phyloP scores from a whole-genome alignment of 2,113 vertebrate genomes.

The Phyllostomus discolor region DNA sequence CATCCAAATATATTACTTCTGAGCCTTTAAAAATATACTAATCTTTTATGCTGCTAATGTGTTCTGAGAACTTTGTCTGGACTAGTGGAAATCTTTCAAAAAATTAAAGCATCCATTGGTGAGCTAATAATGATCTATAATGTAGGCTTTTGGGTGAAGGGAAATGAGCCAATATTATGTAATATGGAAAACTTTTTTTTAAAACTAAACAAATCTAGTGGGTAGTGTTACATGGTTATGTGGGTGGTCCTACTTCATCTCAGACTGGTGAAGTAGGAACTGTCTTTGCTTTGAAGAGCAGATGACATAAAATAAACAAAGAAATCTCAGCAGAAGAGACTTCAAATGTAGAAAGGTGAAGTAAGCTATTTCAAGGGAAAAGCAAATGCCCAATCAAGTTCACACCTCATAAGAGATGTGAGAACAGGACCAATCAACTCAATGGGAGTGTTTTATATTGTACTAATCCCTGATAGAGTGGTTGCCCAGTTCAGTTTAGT shows the following conservation, averaged over 20 bases:
- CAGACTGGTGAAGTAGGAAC: not conserved
- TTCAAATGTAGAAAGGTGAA: not conserved
- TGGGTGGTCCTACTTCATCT: not conserved
- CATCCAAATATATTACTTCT: not conserved
- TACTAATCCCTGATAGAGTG: not conserved
- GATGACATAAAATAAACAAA: constrained; percentile 7
- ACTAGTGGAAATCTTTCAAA: not conserved
- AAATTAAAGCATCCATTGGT: not conserved
- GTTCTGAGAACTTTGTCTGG: not conserved
- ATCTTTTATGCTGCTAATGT: not conserved
- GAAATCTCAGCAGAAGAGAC: not conserved
- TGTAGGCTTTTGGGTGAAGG: not conserved
- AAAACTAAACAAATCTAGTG: not conserved
- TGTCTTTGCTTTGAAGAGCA: constrained; percentile 20
- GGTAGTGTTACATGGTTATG: not conserved
- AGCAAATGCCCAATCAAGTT: not conserved
- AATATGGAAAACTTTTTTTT: not conserved
- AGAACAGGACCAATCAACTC: not conserved
- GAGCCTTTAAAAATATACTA: not conserved
- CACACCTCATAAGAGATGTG: not conserved
- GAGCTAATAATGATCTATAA: not conserved
- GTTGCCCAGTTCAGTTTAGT: not conserved
- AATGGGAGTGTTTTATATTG: not conserved
- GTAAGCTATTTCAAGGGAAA: constrained; percentile 22
- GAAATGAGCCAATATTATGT: constrained; percentile 8